phyloP scores from a whole-genome alignment of 2,113 vertebrate genomes.

The Lophochroa leadbeateri region DNA sequence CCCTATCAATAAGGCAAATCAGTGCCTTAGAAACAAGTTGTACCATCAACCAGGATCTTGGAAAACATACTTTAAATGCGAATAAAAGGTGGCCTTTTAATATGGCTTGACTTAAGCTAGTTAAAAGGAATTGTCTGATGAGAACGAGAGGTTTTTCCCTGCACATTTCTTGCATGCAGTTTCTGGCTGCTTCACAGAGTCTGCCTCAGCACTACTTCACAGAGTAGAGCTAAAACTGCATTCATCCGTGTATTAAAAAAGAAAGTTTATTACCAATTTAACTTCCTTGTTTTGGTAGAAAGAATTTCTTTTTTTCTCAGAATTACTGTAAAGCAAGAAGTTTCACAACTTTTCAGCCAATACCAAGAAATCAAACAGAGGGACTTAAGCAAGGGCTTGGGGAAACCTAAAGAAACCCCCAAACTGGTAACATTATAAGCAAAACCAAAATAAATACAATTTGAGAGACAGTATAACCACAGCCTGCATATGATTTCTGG shows the following conservation, averaged over 20 bases:
- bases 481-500: neutral
- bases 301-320: neutral
- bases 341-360: neutral
- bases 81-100: neutral
- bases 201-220: neutral
- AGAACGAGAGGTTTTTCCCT: neutral
- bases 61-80: neutral
- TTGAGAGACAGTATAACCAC: neutral
- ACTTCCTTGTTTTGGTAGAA: slow-evolving; percentile 4
- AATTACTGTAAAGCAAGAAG: neutral
- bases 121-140: neutral
- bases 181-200: neutral
- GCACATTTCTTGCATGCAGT: neutral
- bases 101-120: neutral
- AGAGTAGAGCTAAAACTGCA: neutral
- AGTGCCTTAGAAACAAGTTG: neutral
- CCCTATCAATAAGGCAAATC: neutral
- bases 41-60: neutral
- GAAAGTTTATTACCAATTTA: neutral
- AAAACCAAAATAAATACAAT: neutral
- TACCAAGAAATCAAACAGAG: neutral
- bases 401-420: neutral
- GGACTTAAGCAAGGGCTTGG: neutral
- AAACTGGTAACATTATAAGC: neutral
- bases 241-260: neutral